Conservation (phyloP, 2,888 invertebrate species). For the Eledona agricola region DNA sequence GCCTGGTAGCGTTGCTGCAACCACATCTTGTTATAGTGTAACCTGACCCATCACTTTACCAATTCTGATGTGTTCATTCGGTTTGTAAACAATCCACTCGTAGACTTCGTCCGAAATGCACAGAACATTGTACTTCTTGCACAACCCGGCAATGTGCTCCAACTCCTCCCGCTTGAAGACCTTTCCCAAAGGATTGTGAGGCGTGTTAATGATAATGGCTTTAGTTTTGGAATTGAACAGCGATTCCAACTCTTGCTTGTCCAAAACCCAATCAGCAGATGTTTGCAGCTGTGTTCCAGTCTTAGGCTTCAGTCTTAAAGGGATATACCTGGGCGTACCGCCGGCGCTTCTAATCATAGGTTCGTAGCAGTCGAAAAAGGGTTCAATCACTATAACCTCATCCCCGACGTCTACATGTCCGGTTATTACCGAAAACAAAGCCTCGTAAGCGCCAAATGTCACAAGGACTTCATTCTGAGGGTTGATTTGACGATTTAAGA, state of each 20-base stretch:
- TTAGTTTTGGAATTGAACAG: constrained; percentile 91
- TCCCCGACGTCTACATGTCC: constrained; percentile 88
- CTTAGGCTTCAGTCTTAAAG: constrained; percentile 78
- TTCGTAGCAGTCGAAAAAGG: constrained; percentile 97
- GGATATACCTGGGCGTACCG: constrained; percentile 86
- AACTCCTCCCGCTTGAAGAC: constrained; percentile 78
- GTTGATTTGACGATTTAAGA: constrained; percentile 81
- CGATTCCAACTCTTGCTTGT: constrained; percentile 79
- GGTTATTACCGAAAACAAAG: constrained; percentile 82
- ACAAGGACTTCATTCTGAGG: constrained; percentile 87
- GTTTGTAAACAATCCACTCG: constrained; percentile 93
- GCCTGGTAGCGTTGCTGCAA: constrained; percentile 83
- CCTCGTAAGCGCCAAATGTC: constrained; percentile 94
- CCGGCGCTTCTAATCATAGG: constrained; percentile 92
- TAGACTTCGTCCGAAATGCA: constrained; percentile 98
- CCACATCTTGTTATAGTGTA: constrained; percentile 7
- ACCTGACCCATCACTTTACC: constrained; percentile 66
- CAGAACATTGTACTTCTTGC: constrained; percentile 90
- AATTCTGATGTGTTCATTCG: constrained; percentile 86
- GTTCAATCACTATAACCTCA: constrained; percentile 97
- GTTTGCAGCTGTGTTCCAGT: constrained; percentile 63
- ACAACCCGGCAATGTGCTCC: constrained; percentile 82
- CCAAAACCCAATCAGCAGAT: constrained; percentile 90
- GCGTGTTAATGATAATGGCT: constrained; percentile 95
- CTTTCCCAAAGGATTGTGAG: constrained; percentile 97